Conservation (phyloP, 2,113 vertebrate genomes). For the Cnemophilus loriae region DNA sequence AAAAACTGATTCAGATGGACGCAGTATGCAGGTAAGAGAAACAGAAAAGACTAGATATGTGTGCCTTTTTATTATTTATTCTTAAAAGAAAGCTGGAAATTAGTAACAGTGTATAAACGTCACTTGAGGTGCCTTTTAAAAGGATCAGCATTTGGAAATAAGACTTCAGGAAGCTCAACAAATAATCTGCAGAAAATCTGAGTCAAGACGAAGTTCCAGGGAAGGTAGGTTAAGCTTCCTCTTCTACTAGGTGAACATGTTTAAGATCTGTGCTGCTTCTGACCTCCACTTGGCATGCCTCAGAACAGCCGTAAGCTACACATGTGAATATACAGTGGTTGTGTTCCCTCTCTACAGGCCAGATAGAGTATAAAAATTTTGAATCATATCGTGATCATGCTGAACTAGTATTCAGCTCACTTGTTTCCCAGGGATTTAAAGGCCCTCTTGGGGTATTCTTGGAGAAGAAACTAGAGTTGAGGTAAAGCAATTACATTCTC, state of each 20-base stretch:
- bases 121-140: background rate
- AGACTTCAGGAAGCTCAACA: background rate
- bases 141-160: background rate
- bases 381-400: background rate
- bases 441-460: background rate
- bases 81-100: background rate
- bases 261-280: background rate
- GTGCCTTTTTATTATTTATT: background rate
- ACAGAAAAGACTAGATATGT: background rate
- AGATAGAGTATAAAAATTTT: background rate
- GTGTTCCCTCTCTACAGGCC: background rate
- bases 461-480: background rate
- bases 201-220: background rate
- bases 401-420: background rate
- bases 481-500: background rate
- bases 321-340: background rate
- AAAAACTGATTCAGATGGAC: background rate
- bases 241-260: background rate
- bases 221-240: background rate
- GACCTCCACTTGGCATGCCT: background rate
- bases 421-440: background rate
- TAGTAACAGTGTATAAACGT: background rate
- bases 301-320: background rate
- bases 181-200: background rate
- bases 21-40: background rate